These are phyloP conservation scores for Oligia fasciuncula DNA, from an alignment of 2,888 invertebrate species.

Conservation along the genomic window DNA sequence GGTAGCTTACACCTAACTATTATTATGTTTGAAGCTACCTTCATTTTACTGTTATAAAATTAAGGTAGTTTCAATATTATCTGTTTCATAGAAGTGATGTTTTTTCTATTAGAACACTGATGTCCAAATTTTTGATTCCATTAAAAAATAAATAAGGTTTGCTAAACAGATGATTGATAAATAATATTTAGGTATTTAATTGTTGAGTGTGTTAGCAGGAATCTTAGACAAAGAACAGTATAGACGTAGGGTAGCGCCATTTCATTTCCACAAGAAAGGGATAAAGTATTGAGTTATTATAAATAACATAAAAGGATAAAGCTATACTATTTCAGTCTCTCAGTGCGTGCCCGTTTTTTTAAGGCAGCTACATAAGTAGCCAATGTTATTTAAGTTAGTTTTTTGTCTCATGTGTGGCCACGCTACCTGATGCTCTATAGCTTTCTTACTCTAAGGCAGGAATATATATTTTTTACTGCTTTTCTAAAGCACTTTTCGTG, in stretches of 20 bases:
- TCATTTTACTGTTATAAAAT: constrained; percentile 6
- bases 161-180: constrained; percentile 13
- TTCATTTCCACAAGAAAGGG: too few relatives aligned
- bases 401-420: too few relatives aligned
- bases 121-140: constrained; percentile 10
- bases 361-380: too few relatives aligned
- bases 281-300: too few relatives aligned
- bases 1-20: constrained; percentile 13
- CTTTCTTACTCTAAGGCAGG: not conserved
- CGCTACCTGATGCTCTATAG: too few relatives aligned
- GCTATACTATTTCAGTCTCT: too few relatives aligned
- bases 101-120: not conserved
- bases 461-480: constrained; percentile 36
- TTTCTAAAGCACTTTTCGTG: constrained; percentile 17
- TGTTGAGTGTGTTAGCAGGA: constrained; percentile 22
- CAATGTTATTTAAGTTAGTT: too few relatives aligned
- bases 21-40: not conserved
- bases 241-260: too few relatives aligned
- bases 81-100: constrained; percentile 15
- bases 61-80: constrained; percentile 10
- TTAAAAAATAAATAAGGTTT: not conserved
- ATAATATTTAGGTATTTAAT: constrained; percentile 24
- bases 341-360: too few relatives aligned
- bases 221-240: too few relatives aligned
- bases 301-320: too few relatives aligned